Evolutionary conservation across 1,140 invertebrate species (phyloP).

Genomic region (Latrodectus geometricus): DNA sequence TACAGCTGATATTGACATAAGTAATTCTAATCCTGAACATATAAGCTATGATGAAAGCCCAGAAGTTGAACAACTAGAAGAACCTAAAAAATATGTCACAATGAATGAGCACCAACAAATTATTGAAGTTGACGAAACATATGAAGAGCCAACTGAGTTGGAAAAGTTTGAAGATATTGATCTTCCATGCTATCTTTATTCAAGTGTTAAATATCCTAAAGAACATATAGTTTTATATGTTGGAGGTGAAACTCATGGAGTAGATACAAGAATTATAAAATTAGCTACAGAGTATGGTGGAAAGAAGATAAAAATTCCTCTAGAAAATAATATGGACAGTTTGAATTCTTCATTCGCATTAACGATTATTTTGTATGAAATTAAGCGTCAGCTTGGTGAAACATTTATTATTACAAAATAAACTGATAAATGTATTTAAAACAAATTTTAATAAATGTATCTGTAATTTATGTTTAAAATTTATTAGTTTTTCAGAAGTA

Average conservation of each 20-base stretch:
- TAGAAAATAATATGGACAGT: conserved; percentile 83
- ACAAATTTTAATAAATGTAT: not conserved
- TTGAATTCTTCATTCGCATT: conserved; percentile 85
- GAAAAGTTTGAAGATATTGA: conserved; percentile 63
- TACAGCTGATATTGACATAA: conserved; percentile 68
- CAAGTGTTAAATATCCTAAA: conserved; percentile 72
- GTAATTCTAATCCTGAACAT: conserved; percentile 29
- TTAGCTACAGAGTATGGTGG: conserved; percentile 73
- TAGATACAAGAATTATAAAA: conserved; percentile 78
- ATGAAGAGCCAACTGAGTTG: conserved; percentile 15
- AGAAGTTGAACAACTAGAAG: conserved; percentile 67
- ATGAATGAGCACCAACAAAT: conserved; percentile 29
- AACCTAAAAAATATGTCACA: conserved; percentile 46
- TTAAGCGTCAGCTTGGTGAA: conserved; percentile 77
- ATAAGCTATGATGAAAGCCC: conserved; percentile 71
- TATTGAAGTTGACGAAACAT: conserved; percentile 40
- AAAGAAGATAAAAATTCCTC: conserved; percentile 75
- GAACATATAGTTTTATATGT: conserved; percentile 76
- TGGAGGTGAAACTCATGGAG: conserved; percentile 89
- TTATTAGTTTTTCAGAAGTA: not conserved
- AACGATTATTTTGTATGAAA: conserved; percentile 87
- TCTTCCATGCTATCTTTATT: conserved; percentile 77
- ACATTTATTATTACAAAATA: conserved; percentile 28
- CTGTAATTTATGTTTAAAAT: not conserved
- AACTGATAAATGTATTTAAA: conserved; percentile 13